phyloP scores from a whole-genome alignment of 53 echinoderm and acorn worm genomes.

The Actinopyga echinites region DNA sequence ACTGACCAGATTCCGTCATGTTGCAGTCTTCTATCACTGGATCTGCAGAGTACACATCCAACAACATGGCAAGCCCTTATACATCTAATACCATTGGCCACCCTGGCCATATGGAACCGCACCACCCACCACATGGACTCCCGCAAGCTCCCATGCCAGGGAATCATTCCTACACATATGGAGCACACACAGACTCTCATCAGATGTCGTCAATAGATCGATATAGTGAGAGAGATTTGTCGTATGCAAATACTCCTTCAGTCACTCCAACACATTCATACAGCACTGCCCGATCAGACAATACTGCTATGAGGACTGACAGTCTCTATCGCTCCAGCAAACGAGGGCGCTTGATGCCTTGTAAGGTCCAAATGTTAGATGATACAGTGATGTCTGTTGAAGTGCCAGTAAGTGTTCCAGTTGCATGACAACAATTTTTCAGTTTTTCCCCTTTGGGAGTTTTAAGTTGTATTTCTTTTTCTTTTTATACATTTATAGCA shows the following conservation, averaged over 20 bases:
- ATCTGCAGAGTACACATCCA: slow-evolving; percentile 33
- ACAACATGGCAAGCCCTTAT: slow-evolving; percentile 25
- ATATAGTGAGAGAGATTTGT: slow-evolving; percentile 65
- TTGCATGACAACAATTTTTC: too few relatives aligned
- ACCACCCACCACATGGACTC: slow-evolving; percentile 34
- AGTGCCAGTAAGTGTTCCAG: slow-evolving; percentile 72
- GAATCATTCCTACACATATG: slow-evolving; percentile 43
- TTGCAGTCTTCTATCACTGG: slow-evolving; percentile 44
- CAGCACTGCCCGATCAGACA: slow-evolving; percentile 87
- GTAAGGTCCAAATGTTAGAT: slow-evolving; percentile 92
- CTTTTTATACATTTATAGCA: too few relatives aligned
- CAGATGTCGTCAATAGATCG: slow-evolving; percentile 32
- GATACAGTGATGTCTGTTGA: slow-evolving; percentile 84
- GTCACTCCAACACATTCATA: slow-evolving; percentile 95
- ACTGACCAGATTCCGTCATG: slow-evolving; percentile 16
- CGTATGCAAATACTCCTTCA: slow-evolving; percentile 78
- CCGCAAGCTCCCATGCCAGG: slow-evolving; percentile 38
- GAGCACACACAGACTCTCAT: slow-evolving; percentile 3
- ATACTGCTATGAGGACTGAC: slow-evolving; percentile 62
- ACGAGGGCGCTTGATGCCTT: slow-evolving; percentile 71
- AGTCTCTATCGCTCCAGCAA: slow-evolving; percentile 63
- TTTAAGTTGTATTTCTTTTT: too few relatives aligned
- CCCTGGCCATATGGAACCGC: slow-evolving; percentile 12
- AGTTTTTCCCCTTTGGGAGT: too few relatives aligned
- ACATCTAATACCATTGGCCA: neutral